Evolutionary conservation across 2,888 invertebrate species (phyloP), one percentile per base, ranked within the genome.

Genomic region (Tryphoninae sp.): DNA sequence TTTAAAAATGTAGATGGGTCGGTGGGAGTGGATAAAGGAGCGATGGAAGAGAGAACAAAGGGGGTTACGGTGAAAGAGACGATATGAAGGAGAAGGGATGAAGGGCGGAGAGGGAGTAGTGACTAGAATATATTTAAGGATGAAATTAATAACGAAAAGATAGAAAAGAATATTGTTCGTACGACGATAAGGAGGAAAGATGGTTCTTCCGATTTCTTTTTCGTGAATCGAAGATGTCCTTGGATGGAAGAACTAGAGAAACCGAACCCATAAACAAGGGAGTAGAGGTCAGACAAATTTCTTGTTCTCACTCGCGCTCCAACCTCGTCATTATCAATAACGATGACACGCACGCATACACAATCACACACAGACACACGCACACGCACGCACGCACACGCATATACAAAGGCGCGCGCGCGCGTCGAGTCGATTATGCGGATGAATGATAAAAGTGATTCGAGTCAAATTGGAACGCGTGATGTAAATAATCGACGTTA

Each of bases 311-410:
- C 33, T 33, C 33, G 33, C 33, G 33, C 33, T 33, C 33, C 6
- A 33, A 33, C 6, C 33, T 33, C 33, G 33, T 33, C 33, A 33
- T 33, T 33, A 33, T 33, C 33, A 33, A 33, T 33, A 33, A 33
- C 33, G 33, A 33, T 33, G 33, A 7, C 33, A 33, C 33, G 33
- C 33, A 33, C 33, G 4, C 33, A 33, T 4, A n/a, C 61, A 19
- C 19, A 19, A 19, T 19, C 19, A 19, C 19, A 26, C 61, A 42
- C 19, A 13, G 8, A 59, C 58, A 26, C 45, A 11, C 58, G 9
- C 53, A 19, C 16, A 22, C 49, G 23, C 71, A 26, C 45, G 22
- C 53, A 69, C 69, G 53, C 6, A 26, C 22, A 19, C 64, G 40
- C 51, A 7, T 23, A 49, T 6, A 45, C n/a, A 40, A 16, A 33